These are phyloP conservation scores for Danaus chrysippus DNA, from an alignment of 2,888 invertebrate species.

Conservation along the genomic window DNA sequence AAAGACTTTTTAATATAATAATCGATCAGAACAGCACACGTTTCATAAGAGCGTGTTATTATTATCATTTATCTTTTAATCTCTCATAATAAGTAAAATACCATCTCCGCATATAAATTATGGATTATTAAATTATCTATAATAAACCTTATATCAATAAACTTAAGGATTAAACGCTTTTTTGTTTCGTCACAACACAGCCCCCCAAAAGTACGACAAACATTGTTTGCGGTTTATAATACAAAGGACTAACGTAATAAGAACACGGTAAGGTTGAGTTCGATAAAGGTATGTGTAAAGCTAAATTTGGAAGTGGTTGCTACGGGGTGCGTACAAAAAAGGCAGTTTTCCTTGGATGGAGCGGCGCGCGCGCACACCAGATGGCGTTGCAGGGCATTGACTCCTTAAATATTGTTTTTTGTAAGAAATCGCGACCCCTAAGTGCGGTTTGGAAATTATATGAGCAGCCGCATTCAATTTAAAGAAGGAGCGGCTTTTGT, in stretches of 20 bases:
- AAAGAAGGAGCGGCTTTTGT: slow-evolving; percentile 52
- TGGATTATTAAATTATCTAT: slow-evolving; percentile 23
- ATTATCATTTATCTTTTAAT: slow-evolving; percentile 42
- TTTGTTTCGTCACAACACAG: slow-evolving; percentile 31
- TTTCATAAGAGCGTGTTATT: slow-evolving; percentile 32
- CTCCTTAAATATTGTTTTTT: slow-evolving; percentile 61
- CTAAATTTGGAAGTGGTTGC: slow-evolving; percentile 41
- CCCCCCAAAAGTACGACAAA: slow-evolving; percentile 34
- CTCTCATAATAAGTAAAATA: slow-evolving; percentile 32
- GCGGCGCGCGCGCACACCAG: slow-evolving; percentile 62
- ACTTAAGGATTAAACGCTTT: slow-evolving; percentile 32
- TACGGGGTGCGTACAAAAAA: slow-evolving; percentile 51
- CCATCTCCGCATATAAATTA: slow-evolving; percentile 22
- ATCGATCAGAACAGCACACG: slow-evolving; percentile 34
- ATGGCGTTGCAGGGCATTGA: slow-evolving; percentile 69
- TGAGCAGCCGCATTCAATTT: slow-evolving; percentile 53
- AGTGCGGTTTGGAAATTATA: slow-evolving; percentile 61
- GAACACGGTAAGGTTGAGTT: slow-evolving; percentile 30
- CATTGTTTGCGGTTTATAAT: slow-evolving; percentile 1
- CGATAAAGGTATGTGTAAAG: slow-evolving; percentile 17
- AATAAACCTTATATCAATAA: slow-evolving; percentile 32
- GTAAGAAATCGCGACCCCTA: slow-evolving; percentile 66
- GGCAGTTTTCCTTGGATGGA: slow-evolving; percentile 33
- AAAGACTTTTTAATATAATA: slow-evolving; percentile 11
- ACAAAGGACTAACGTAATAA: slow-evolving; percentile 11